Evolutionary conservation across 2,888 invertebrate species (phyloP), one percentile per base, ranked within the genome.

Genomic region (Idaea aversata): DNA sequence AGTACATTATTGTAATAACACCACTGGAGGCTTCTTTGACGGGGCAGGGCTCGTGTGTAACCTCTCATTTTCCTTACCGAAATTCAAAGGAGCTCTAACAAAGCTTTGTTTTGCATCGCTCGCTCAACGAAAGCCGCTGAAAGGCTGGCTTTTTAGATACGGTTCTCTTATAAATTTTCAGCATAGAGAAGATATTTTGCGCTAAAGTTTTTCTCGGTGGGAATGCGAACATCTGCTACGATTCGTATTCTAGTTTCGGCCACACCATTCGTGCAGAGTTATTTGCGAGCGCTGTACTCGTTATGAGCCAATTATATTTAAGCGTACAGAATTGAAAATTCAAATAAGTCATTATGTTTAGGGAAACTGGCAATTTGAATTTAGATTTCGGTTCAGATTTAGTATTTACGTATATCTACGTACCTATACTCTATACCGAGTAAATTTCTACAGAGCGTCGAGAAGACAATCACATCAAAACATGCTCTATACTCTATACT

Each of bases 41-140:
- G 83, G 83, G 77, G 78, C 76, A 79, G 76, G 79, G 83, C 81
- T 81, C 84, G 86, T 88, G 86, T 89, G 89, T 88, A 90, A 88
- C 90, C 91, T 88, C 88, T 90, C 90, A 91, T 92, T 91, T 91
- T 91, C 91, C 88, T 88, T 86, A 86, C 90, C 91, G 77, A 93
- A 93, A 91, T 91, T 91, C 91, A 93, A 92, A 93, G 91, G 87
- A 88, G 87, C 84, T 84, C 85, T 84, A 87, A 89, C 91, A 91
- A 92, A 90, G 91, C 91, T 90, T 92, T 92, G 90, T 91, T 92
- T 91, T 91, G 90, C 91, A 88, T 90, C 87, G 88, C 87, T 82
- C 86, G 87, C 86, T 86, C 81, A 77, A 77, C 85, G 82, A 85
- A 86, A 87, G 86, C 88, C 82, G 84, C 80, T 91, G 90, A 91